Evolutionary conservation across 2,888 invertebrate species (phyloP).

Genomic region (Mechanitis mazaeus): DNA sequence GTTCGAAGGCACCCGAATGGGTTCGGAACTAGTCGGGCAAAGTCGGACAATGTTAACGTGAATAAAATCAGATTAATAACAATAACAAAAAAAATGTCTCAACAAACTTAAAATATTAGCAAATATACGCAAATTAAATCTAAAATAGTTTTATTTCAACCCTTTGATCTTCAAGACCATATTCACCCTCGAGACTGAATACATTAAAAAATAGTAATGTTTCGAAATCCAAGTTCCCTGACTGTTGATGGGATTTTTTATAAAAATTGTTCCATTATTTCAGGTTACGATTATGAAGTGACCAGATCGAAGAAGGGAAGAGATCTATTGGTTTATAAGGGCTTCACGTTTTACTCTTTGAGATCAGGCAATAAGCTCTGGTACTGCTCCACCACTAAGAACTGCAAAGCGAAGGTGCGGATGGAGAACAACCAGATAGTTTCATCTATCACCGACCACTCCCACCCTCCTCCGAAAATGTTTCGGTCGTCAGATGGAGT

Average conservation of each 20-base stretch:
- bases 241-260: too few species aligned
- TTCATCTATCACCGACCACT: neutral
- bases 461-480: constrained; percentile 6
- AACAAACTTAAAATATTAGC: too few species aligned
- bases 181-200: neutral
- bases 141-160: too few species aligned
- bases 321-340: neutral
- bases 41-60: too few species aligned
- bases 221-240: too few species aligned
- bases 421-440: constrained; percentile 14
- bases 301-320: constrained; percentile 1
- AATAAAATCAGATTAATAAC: too few species aligned
- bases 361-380: constrained; percentile 11
- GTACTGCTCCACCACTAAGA: constrained; percentile 16
- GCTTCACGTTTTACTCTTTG: neutral
- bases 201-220: neutral
- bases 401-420: constrained; percentile 21
- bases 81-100: too few species aligned
- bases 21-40: too few species aligned
- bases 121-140: too few species aligned
- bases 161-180: too few species aligned
- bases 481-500: neutral
- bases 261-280: neutral
- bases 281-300: constrained; percentile 2
- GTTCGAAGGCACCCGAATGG: too few species aligned